Base-by-base conservation (phyloP, 2,113 vertebrate genomes). In the Salminus brasiliensis region DNA sequence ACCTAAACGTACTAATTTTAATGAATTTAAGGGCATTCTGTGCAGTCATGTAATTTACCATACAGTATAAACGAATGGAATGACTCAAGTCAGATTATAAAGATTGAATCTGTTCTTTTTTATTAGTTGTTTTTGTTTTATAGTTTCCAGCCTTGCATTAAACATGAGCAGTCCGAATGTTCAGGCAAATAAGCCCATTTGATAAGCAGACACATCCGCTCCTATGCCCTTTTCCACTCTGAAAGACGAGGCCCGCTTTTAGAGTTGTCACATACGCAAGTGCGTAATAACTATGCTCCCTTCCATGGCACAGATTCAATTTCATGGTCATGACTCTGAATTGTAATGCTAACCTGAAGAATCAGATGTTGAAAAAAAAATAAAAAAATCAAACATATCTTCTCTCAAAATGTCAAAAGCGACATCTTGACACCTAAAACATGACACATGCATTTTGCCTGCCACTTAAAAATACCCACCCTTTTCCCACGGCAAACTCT, bases 271-370 rank as follows among this genome's bases (percentile, higher is more conserved):
- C 29, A 49, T 66, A 15, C 5, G 43, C 29, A n/a, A 27, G 60
- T 9, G 11, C 30, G 30, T 66, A 63, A 74, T 32, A 74, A 29
- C 60, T 30, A 62, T 41, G 43, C 21, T 53, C 27, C 47, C 45
- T 39, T 78, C 78, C 53, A 57, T 30, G 49, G 36, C 59, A 34
- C 77, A 67, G 69, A 81, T 81, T 27, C 76, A 87, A 83, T 88
- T 87, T 80, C 76, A 86, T 71, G 81, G 59, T 83, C 83, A 73
- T 76, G 67, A 72, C 77, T 84, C 75, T 72, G 30, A 63, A 71
- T 32, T 60, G 55, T 68, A 68, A 78, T 67, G 72, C 75, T 23
- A 29, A 69, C 74, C 69, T 49, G 41, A 41, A 65, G 25, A 70
- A 69, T 23, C 78, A 57, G 70, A 52, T 66, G 12, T 55, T 74